phyloP scores from a whole-genome alignment of 2,113 vertebrate species.

The Tyrannus savana region DNA sequence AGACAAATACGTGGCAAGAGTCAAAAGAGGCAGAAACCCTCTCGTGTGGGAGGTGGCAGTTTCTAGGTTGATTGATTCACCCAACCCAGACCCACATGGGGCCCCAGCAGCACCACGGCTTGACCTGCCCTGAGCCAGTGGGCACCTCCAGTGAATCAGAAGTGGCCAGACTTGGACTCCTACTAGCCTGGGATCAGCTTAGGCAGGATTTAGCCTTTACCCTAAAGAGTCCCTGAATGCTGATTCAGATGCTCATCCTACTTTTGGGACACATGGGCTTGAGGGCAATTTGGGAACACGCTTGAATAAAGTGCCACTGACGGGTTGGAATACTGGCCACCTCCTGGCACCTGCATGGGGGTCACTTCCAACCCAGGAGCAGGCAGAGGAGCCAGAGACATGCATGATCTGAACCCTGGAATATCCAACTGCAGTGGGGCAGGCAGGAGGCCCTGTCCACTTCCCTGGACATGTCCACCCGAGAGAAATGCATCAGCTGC shows the following conservation, averaged over 20 bases:
- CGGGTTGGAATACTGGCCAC: background rate
- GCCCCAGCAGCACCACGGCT: fast-evolving
- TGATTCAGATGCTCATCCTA: background rate
- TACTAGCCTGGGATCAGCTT: background rate
- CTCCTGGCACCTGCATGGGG: background rate
- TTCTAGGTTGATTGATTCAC: background rate
- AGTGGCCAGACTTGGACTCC: background rate
- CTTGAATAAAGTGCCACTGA: background rate
- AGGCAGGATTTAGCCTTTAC: background rate
- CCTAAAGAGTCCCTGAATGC: background rate
- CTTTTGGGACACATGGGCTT: background rate
- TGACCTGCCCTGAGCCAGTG: background rate
- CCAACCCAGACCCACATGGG: background rate
- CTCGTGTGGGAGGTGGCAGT: background rate
- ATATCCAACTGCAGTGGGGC: background rate
- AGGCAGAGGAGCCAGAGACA: background rate
- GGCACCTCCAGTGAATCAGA: fast-evolving
- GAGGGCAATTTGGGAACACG: background rate
- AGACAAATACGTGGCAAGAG: background rate
- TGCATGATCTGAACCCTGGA: background rate
- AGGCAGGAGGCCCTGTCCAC: no score
- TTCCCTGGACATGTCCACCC: no score
- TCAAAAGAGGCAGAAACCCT: background rate
- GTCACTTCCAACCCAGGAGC: background rate
- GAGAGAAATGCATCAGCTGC: no score